Evolutionary conservation across 53 echinoderm and acorn worm species (phyloP).

Genomic region (Apostichopus leukothele): DNA sequence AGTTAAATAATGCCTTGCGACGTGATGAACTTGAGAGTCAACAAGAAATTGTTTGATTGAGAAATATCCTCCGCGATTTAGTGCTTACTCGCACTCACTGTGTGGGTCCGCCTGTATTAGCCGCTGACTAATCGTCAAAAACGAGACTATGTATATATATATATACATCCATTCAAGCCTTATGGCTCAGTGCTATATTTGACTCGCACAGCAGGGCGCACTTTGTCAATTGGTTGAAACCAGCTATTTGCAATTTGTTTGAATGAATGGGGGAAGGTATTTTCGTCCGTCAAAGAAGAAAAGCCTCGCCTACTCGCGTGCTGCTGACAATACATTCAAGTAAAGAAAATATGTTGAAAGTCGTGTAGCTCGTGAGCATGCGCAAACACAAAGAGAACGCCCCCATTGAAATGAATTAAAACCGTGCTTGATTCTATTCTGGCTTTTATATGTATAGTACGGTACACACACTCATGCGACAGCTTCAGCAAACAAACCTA

Average conservation of each 20-base stretch:
- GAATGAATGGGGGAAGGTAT: not conserved
- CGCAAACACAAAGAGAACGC: not conserved
- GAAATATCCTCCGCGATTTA: not conserved
- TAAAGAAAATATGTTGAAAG: not conserved
- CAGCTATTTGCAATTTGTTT: not conserved
- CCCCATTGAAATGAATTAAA: not conserved
- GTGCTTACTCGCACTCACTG: constrained; percentile 14
- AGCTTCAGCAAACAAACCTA: too few species aligned
- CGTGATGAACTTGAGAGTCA: constrained; percentile 10
- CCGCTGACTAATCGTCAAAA: constrained; percentile 4
- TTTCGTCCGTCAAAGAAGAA: not conserved
- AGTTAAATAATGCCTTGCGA: constrained; percentile 5
- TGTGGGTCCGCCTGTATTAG: constrained; percentile 15
- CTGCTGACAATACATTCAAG: not conserved
- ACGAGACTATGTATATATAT: not conserved
- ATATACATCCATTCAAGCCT: not conserved
- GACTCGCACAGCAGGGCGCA: constrained; percentile 27
- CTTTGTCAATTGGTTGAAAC: constrained; percentile 15
- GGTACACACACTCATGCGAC: too few species aligned
- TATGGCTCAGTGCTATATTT: not conserved
- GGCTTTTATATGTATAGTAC: too few species aligned
- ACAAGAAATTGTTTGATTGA: constrained; percentile 35
- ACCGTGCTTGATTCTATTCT: too few species aligned
- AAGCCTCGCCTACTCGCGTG: constrained; percentile 42
- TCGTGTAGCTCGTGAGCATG: not conserved